phyloP scores from a whole-genome alignment of 2,888 invertebrate species.

The Stenurella melanura region DNA sequence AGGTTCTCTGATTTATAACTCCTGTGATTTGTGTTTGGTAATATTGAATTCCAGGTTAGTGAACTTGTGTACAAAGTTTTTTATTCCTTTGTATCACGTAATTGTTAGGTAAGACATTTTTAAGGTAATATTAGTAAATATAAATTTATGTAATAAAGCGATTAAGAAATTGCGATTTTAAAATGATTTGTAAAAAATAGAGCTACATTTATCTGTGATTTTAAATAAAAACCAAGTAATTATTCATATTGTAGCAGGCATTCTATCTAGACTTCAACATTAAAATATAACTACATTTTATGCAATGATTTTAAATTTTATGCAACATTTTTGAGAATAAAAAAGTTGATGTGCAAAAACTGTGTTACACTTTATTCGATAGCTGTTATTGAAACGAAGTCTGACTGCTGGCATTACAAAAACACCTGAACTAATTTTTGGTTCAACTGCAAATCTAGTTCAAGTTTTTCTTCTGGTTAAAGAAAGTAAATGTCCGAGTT shows the following conservation, averaged over 20 bases:
- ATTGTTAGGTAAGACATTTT: slow-evolving; percentile 39
- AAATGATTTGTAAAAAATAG: slow-evolving; percentile 36
- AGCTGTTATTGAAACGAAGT: slow-evolving; percentile 8
- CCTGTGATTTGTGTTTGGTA: slow-evolving; percentile 38
- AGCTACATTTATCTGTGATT: slow-evolving; percentile 36
- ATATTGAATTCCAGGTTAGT: slow-evolving; percentile 40
- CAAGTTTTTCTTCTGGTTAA: slow-evolving; percentile 20
- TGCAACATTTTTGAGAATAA: slow-evolving; percentile 25
- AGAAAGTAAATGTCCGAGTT: slow-evolving; percentile 28
- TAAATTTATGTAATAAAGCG: slow-evolving; percentile 41
- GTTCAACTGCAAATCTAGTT: slow-evolving; percentile 22
- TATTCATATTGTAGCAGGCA: slow-evolving; percentile 18
- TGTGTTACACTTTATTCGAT: slow-evolving; percentile 9
- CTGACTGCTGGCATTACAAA: slow-evolving; percentile 4
- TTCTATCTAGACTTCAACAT: neutral
- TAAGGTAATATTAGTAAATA: slow-evolving; percentile 44
- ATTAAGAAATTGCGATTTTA: slow-evolving; percentile 41
- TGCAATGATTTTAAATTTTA: slow-evolving; percentile 38
- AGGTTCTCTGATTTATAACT: slow-evolving; percentile 45
- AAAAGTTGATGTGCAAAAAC: slow-evolving; percentile 23
- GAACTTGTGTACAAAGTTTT: slow-evolving; percentile 44
- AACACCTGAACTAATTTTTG: slow-evolving; percentile 35
- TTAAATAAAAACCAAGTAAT: slow-evolving; percentile 41
- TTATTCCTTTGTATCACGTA: slow-evolving; percentile 31
- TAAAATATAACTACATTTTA: slow-evolving; percentile 23